Conservation (phyloP, 2,113 vertebrate genomes). For the Mormyrus iriodes region DNA sequence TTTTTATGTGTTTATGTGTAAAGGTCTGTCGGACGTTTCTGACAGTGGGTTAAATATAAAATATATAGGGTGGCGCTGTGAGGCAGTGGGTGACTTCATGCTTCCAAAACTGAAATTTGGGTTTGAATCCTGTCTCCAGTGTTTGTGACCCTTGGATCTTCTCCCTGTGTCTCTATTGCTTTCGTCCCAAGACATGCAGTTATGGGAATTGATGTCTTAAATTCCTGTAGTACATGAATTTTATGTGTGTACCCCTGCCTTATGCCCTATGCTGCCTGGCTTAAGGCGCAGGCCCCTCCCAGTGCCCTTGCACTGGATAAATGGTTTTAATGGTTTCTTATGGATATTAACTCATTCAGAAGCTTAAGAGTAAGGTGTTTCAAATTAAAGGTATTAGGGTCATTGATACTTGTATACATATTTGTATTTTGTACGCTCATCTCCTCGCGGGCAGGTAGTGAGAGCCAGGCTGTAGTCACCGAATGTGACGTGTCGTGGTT, state of each 20-base stretch:
- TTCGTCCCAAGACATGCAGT: neutral
- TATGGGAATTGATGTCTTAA: neutral
- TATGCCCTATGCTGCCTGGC: neutral
- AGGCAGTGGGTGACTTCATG: neutral
- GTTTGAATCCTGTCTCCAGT: neutral
- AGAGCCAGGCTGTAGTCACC: neutral
- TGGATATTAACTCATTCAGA: neutral
- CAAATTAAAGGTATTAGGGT: neutral
- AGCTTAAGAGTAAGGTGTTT: neutral
- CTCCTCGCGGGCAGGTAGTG: neutral
- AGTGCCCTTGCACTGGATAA: neutral
- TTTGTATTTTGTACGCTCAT: neutral
- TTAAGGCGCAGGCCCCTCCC: neutral
- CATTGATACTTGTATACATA: neutral
- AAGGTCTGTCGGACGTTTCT: neutral
- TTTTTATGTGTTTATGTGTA: neutral
- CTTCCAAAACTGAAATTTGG: neutral
- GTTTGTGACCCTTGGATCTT: neutral
- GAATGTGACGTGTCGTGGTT: neutral
- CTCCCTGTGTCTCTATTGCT: neutral
- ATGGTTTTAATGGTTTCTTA: neutral
- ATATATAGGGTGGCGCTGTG: too few relatives aligned
- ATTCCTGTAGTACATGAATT: neutral
- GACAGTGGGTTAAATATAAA: neutral
- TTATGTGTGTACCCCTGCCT: neutral